phyloP scores from a whole-genome alignment of 1,140 invertebrate species.

The Anadara kagoshimensis region DNA sequence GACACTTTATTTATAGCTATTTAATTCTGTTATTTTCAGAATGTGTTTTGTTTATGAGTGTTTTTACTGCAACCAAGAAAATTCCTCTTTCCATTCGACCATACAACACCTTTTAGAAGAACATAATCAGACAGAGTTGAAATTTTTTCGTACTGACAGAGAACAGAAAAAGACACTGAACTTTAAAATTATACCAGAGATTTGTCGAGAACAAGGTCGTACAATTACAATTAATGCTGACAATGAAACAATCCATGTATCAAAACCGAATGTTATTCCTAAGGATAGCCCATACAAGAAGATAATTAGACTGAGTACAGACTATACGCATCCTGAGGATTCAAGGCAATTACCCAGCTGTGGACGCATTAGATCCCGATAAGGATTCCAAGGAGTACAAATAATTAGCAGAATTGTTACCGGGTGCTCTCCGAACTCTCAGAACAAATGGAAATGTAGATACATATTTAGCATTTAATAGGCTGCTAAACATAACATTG shows the following conservation, averaged over 20 bases:
- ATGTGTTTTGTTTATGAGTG: too few relatives aligned
- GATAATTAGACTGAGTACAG: not conserved
- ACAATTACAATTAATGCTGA: slow-evolving; percentile 3
- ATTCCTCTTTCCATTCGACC: too few relatives aligned
- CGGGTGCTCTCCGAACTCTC: not conserved
- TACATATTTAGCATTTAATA: not conserved
- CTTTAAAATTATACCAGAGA: slow-evolving; percentile 23
- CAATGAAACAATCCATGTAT: not conserved
- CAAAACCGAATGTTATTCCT: not conserved
- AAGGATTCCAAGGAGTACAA: not conserved
- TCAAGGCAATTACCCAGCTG: too few relatives aligned
- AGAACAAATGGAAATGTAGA: not conserved
- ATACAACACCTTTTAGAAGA: not conserved
- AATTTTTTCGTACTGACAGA: not conserved
- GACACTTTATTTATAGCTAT: too few relatives aligned
- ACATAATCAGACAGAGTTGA: too few relatives aligned
- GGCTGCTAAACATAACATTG: slow-evolving; percentile 16
- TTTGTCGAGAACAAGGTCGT: slow-evolving; percentile 5
- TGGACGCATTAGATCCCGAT: too few relatives aligned
- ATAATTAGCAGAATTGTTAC: not conserved
- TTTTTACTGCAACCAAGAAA: too few relatives aligned
- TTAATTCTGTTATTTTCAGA: too few relatives aligned
- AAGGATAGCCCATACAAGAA: slow-evolving; percentile 4
- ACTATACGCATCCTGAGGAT: too few relatives aligned
- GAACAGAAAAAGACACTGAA: not conserved